Conservation (phyloP, 2,888 invertebrate species). For the Microdon myrmicae region DNA sequence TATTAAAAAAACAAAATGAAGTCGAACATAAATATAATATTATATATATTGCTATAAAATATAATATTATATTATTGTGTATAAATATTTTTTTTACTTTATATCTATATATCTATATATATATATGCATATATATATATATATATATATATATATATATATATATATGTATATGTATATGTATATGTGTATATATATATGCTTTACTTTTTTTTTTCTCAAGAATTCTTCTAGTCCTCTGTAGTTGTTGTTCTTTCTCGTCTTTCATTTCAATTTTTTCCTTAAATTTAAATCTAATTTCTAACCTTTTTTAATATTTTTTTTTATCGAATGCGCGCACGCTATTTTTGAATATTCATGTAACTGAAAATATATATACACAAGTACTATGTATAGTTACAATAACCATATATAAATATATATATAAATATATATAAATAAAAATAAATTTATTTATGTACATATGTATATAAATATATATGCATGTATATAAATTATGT, state of each 20-base stretch:
- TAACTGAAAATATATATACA: no score
- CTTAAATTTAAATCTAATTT: slow-evolving; percentile 13
- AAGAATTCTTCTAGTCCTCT: neutral
- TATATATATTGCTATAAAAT: slow-evolving; percentile 44
- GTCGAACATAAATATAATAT: slow-evolving; percentile 44
- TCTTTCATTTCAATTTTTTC: slow-evolving; percentile 1
- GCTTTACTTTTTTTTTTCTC: slow-evolving; percentile 11
- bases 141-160: slow-evolving; percentile 20
- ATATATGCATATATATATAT: slow-evolving; percentile 21
- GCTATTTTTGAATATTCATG: no score
- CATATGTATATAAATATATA: slow-evolving; percentile 8
- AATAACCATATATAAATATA: slow-evolving; percentile 1
- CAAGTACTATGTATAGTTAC: no score
- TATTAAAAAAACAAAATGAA: slow-evolving; percentile 49
- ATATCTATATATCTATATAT: neutral
- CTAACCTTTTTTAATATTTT: slow-evolving; percentile 16
- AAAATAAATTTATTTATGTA: neutral
- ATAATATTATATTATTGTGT: slow-evolving; percentile 39
- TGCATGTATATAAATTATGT: slow-evolving; percentile 18
- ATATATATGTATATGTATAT: slow-evolving; percentile 13
- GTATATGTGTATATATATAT: slow-evolving; percentile 19
- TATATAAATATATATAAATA: slow-evolving; percentile 12
- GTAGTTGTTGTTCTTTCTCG: neutral
- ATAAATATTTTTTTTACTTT: slow-evolving; percentile 31
- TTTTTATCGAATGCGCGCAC: slow-evolving; percentile 11